Base-by-base conservation (phyloP, 2,113 vertebrate genomes). In the Lynx canadensis region DNA sequence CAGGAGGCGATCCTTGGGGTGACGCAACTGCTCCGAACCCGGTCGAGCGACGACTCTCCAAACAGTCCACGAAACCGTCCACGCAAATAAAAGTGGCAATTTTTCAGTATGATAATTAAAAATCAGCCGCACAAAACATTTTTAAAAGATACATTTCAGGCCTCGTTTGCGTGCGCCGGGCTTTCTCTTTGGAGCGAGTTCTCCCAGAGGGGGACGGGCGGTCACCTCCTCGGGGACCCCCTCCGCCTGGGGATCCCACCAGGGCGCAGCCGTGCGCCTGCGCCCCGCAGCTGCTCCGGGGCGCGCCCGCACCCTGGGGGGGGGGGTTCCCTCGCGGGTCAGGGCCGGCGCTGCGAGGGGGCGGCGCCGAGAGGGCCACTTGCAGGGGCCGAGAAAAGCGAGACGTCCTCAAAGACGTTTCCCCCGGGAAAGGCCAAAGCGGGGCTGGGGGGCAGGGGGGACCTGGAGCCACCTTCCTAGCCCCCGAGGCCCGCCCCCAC, bases 41-140 rank as follows among this genome's bases (percentile, higher is more conserved):
- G 27, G 19, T n/a, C 16, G 11, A 71, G 8, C 3, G 38, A 60
- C 2, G 15, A 23, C 36, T 5, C 0, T 12, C 33, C 3, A 7
- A 45, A 45, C 41, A 45, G 41, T 45, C 41, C 41, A 45, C 41
- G 41, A 45, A 45, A 45, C 41, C 41, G 41, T 45, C 41, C 41
- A 68, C 63, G n/a, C 23, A 68, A 68, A 38, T 36, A 0, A 68
- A 41, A 79, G 55, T 31, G 74, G 68, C n/a, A 31, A 1, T 41
- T 78, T 81, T 69, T 69, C 78, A 38, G 14, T 15, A 3, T 25
- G 65, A 81, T 41, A 33, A 33, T 25, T 33, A 41, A 57, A 87
- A 69, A 52, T 66, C 11, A 36, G 33, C 13, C n/a, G 12, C 48
- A 90, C 31, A n/a, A 65, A n/a, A 36, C 27, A 50, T 19, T 60